Conservation (phyloP, 2,797 vertebrate genomes). For the Buphagus erythrorhynchus region DNA sequence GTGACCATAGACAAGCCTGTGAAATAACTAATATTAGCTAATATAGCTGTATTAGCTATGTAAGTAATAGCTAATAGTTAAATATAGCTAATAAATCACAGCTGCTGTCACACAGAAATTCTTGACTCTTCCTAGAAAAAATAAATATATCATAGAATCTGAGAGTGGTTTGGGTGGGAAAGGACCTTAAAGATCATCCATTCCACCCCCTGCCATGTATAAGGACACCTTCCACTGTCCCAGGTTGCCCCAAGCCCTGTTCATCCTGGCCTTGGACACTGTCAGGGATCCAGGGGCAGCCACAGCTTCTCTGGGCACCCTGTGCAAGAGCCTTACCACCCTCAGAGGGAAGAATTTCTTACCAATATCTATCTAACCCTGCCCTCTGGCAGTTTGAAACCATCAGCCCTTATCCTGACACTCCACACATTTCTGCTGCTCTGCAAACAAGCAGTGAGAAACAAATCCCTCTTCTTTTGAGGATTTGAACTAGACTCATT, state of each 20-base stretch:
- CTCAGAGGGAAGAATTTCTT: accelerated
- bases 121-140: neutral
- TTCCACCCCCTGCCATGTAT: accelerated
- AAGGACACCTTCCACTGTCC: neutral
- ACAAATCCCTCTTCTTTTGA: neutral
- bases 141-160: neutral
- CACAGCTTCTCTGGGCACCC: neutral
- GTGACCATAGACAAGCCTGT: neutral
- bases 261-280: neutral
- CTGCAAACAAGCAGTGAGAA: neutral
- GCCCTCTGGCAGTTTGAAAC: neutral
- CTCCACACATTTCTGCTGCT: neutral
- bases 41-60: neutral
- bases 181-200: neutral
- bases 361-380: neutral
- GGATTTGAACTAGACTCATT: neutral
- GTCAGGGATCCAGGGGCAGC: neutral
- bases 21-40: neutral
- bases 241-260: accelerated
- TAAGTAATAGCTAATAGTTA: neutral
- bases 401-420: neutral
- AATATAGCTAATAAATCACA: neutral
- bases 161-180: neutral
- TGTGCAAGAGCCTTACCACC: accelerated
- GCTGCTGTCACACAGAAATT: neutral